These are phyloP conservation scores for Bombus sibiricus DNA, from an alignment of 1,140 invertebrate genomes.

Conservation along the genomic window DNA sequence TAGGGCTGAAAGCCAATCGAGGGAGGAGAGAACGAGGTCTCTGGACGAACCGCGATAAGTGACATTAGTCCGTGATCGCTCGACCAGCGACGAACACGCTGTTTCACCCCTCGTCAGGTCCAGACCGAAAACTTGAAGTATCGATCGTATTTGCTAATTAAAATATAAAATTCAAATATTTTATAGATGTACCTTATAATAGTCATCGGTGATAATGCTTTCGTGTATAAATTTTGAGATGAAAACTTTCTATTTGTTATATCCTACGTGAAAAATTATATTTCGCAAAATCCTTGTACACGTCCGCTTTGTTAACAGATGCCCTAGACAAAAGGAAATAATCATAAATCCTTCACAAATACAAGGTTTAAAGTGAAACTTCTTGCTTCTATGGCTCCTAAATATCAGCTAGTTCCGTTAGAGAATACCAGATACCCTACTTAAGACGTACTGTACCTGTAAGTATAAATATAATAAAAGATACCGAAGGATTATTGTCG, in stretches of 20 bases:
- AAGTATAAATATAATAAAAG: not conserved
- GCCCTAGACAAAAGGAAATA: too few species aligned
- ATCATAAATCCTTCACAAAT: not conserved
- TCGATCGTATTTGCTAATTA: not conserved
- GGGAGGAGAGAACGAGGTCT: constrained; percentile 46
- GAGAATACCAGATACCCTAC: rapidly evolving
- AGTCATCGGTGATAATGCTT: rapidly evolving
- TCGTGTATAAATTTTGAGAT: not conserved
- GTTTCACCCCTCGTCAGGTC: not conserved
- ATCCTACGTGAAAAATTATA: rapidly evolving
- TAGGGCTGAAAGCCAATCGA: constrained; percentile 62
- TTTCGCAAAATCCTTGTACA: too few species aligned
- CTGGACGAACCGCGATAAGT: constrained; percentile 53
- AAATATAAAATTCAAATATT: not conserved
- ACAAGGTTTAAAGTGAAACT: not conserved
- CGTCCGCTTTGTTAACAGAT: not conserved
- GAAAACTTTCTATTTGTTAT: too few species aligned
- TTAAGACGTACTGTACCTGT: too few species aligned
- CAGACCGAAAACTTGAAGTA: not conserved
- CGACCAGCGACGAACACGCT: constrained; percentile 31
- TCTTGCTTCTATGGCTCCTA: rapidly evolving
- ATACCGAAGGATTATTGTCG: not conserved
- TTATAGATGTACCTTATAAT: not conserved
- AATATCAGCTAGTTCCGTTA: not conserved
- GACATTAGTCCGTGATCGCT: constrained; percentile 53